Evolutionary conservation across 2,888 invertebrate species (phyloP), one percentile per base, ranked within the genome.

Genomic region (Iphiclides podalirius): DNA sequence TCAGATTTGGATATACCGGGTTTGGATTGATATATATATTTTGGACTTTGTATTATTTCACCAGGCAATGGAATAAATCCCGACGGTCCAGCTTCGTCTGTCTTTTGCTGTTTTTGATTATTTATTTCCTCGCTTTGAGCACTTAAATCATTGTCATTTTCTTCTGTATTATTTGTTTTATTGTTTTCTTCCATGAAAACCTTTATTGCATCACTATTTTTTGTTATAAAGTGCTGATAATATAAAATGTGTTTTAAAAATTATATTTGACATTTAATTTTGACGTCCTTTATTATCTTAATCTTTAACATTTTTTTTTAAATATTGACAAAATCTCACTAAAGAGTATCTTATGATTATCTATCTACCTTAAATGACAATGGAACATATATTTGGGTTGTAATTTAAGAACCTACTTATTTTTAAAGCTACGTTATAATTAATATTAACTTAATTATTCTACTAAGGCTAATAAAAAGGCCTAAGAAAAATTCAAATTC

Each of bases 1-100:
- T 88, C 87, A 1, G 87, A 88, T 69, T 85, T 88, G 0, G 87
- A 88, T 35, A 80, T 59, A 0, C 83, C 80, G 44, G 77, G 62
- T 58, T 68, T 77, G 2, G 66, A 45, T 46, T 57, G 57, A 2
- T 53, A 41, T 17, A 31, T 55, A 55, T 43, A 66, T 57, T 66
- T 74, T 0, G 60, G 54, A 1, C 52, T 63, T 3, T 58, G 59
- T 11, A 58, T 65, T 0, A 82, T 60, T 1, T 80, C 63, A n/a
- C 86, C 87, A 1, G 87, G 87, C 39, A 86, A 51, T 17, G 64
- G 54, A 23, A 61, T 53, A 2, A 64, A 47, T 23, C 70, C 67
- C n/a, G 85, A 85, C 3, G 84, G 83, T 11, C 86, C 86, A 37
- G 85, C 83, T 66, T 76, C 79, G 45, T 83, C 75, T 42, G 61